Evolutionary conservation across 2,888 invertebrate species (phyloP).

Genomic region (Synergus laeviventris): DNA sequence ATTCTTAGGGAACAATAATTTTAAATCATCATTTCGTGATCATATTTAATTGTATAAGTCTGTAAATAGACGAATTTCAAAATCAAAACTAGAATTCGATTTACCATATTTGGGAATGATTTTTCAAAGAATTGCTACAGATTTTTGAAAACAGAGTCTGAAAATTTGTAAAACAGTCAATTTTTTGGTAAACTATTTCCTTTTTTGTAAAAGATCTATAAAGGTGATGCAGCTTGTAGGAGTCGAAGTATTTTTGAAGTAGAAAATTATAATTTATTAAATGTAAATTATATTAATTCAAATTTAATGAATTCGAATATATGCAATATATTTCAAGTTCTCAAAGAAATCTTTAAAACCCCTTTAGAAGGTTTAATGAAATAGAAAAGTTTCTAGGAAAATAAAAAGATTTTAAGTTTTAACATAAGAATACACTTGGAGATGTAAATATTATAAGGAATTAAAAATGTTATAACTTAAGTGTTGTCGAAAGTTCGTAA

Average conservation of each 20-base stretch:
- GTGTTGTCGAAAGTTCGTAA: not conserved
- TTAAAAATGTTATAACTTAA: not conserved
- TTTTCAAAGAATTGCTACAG: not conserved
- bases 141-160: not conserved
- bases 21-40: not conserved
- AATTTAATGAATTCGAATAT: too few relatives aligned
- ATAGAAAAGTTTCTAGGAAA: too few relatives aligned
- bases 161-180: not conserved
- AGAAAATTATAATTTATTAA: not conserved
- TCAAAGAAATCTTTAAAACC: too few relatives aligned
- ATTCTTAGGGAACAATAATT: slow-evolving; percentile 13
- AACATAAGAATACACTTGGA: not conserved
- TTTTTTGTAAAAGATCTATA: not conserved
- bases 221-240: not conserved
- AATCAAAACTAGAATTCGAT: not conserved
- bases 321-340: too few relatives aligned
- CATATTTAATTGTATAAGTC: not conserved
- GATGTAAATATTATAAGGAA: not conserved
- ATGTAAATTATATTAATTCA: too few relatives aligned
- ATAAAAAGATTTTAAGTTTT: too few relatives aligned
- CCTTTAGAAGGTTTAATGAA: too few relatives aligned
- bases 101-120: not conserved
- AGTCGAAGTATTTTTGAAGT: slow-evolving; percentile 12
- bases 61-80: not conserved
- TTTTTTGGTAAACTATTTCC: not conserved